Percentiles rank a stretch among this genome's conserved stretches.
Evolutionary conservation across 2,888 invertebrate species (phyloP).

Genomic region (Lasioglossum leucozonium): DNA sequence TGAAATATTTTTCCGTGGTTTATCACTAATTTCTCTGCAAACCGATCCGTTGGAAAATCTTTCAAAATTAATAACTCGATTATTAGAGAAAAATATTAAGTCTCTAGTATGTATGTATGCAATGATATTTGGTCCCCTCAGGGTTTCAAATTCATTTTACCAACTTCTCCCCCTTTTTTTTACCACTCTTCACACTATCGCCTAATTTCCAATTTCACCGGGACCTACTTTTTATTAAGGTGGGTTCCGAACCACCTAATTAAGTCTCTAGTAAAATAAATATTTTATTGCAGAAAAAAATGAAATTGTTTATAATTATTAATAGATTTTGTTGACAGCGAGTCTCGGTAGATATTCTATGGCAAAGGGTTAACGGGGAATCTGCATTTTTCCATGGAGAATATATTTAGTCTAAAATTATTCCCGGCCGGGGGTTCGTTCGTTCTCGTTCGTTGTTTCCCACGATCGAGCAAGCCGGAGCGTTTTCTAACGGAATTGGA

Average conservation of each 20-base stretch:
- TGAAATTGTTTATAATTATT: not conserved
- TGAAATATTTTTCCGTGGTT: not conserved
- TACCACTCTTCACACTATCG: too few species aligned
- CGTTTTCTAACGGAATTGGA: slow-evolving; percentile 55
- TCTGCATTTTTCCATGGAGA: not conserved
- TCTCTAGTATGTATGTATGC: too few species aligned
- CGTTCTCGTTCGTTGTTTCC: slow-evolving; percentile 23
- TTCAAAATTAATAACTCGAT: not conserved
- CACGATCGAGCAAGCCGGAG: slow-evolving; percentile 8
- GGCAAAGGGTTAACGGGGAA: not conserved
- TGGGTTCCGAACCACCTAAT: too few species aligned
- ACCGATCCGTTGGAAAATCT: not conserved
- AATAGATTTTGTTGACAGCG: not conserved
- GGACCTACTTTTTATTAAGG: too few species aligned
- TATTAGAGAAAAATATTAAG: too few species aligned
- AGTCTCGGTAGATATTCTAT: not conserved
- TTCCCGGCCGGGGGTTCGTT: not conserved
- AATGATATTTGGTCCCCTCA: too few species aligned
- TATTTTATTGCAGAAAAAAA: not conserved
- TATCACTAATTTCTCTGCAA: not conserved
- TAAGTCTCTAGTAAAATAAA: too few species aligned
- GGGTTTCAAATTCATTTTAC: too few species aligned
- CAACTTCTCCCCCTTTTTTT: too few species aligned
- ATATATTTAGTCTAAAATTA: not conserved
- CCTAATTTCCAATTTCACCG: too few species aligned